A percentile compares a stretch with the other conserved stretches of the same genome.
phyloP scores from a whole-genome alignment of 37 sponge, comb jelly and placozoan genomes.

The Spongilla lacustris region DNA sequence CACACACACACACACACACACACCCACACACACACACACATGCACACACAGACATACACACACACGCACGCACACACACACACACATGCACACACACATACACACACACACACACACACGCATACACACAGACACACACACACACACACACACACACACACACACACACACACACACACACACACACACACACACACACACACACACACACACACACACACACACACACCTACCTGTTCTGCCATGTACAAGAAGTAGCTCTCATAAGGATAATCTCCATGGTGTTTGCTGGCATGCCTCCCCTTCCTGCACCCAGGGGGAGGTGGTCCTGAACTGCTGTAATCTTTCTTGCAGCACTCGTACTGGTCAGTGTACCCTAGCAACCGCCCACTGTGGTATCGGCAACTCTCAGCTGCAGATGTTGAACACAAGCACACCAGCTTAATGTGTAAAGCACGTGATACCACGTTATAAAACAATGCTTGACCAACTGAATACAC shows the following conservation, averaged over 20 bases:
- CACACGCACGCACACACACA: no score
- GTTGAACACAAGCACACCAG: no score
- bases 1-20: no score
- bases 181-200: not conserved
- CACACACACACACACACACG: no score
- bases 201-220: not conserved
- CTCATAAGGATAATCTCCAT: slow-evolving; percentile 54
- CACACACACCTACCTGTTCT: slow-evolving; percentile 23
- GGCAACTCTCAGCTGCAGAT: slow-evolving; percentile 48
- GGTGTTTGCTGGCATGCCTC: slow-evolving; percentile 70
- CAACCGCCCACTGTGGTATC: slow-evolving; percentile 51
- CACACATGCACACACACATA: no score
- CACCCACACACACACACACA: no score
- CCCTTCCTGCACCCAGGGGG: slow-evolving; percentile 69
- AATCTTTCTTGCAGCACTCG: slow-evolving; percentile 46
- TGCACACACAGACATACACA: no score
- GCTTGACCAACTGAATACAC: no score
- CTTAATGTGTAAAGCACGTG: no score
- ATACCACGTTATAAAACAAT: no score
- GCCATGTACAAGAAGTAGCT: slow-evolving; percentile 59
- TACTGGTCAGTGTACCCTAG: slow-evolving; percentile 21
- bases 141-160: not conserved
- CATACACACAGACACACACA: no score
- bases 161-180: not conserved
- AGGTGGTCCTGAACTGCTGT: slow-evolving; percentile 15